These are phyloP conservation scores for Colletes collaris DNA, from an alignment of 2,888 invertebrate species.

Conservation along the genomic window DNA sequence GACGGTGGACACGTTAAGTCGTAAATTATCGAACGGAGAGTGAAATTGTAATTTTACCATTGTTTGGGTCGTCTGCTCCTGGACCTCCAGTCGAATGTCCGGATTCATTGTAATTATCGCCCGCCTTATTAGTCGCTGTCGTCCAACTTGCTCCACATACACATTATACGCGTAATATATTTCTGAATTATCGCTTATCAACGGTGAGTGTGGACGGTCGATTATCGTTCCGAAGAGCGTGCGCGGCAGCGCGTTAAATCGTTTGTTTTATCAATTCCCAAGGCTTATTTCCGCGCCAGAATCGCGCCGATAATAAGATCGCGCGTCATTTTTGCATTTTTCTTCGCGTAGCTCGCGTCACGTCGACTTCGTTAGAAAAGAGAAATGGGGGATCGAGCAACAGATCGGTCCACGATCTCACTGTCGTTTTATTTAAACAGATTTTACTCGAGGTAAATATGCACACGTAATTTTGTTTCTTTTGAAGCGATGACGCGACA, in stretches of 20 bases:
- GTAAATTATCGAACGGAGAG: neutral
- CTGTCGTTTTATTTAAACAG: too few species aligned
- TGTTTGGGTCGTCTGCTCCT: constrained; percentile 18
- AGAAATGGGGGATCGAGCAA: too few species aligned
- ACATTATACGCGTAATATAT: constrained; percentile 50
- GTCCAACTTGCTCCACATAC: constrained; percentile 36
- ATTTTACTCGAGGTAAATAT: too few species aligned
- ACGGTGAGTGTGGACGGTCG: constrained; percentile 43
- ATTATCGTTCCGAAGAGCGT: constrained; percentile 53
- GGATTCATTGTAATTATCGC: constrained; percentile 53
- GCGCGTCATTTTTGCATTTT: constrained; percentile 38
- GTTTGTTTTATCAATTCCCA: constrained; percentile 67
- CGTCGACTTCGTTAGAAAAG: too few species aligned
- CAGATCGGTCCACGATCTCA: too few species aligned
- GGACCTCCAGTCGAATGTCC: constrained; percentile 37
- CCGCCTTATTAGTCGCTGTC: constrained; percentile 55
- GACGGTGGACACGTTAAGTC: neutral
- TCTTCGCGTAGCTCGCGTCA: neutral
- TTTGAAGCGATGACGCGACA: too few species aligned
- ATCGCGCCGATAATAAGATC: constrained; percentile 35
- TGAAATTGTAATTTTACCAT: constrained; percentile 46
- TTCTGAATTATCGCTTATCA: constrained; percentile 61
- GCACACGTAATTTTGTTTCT: too few species aligned
- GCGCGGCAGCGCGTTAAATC: constrained; percentile 49
- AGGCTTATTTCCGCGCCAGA: constrained; percentile 57